Percentiles rank a stretch among this genome's conserved stretches.
These are phyloP conservation scores for Oenanthe oenanthe DNA, from an alignment of 2,113 vertebrate species.

Conservation along the genomic window DNA sequence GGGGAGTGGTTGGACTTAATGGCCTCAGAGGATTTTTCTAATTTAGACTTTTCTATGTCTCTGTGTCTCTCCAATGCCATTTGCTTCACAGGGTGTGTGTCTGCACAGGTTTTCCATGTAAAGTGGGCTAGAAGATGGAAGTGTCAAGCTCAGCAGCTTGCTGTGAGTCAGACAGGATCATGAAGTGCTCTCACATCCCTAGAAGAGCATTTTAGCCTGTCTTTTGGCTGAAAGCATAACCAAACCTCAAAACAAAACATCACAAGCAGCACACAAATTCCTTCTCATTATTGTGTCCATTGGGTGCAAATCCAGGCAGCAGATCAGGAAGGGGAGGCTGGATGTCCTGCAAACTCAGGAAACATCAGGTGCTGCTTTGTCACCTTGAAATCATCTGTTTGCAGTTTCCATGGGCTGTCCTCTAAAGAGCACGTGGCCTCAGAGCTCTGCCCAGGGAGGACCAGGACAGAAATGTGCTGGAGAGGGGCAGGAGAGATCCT, in stretches of 20 bases:
- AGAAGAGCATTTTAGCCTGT: neutral
- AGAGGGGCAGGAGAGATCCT: neutral
- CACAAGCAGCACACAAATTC: neutral
- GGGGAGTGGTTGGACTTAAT: rapidly evolving
- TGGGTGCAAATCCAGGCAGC: neutral
- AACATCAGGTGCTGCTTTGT: constrained; percentile 45
- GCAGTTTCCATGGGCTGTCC: constrained; percentile 11
- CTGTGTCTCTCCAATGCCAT: neutral
- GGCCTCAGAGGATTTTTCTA: neutral
- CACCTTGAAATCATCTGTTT: constrained; percentile 10
- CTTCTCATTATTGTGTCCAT: rapidly evolving
- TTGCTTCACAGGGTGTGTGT: neutral
- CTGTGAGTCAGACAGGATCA: neutral
- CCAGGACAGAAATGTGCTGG: rapidly evolving
- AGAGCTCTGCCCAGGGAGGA: neutral
- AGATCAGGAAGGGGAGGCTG: rapidly evolving
- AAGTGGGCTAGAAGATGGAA: neutral
- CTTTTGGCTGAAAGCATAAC: neutral
- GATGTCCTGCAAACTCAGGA: rapidly evolving
- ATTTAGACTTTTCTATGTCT: neutral
- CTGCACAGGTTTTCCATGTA: neutral
- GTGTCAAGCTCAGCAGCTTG: neutral
- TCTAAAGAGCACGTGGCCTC: neutral
- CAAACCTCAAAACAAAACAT: neutral
- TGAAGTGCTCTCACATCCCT: neutral